These are phyloP conservation scores for Diarsia rubi DNA, from an alignment of 2,888 invertebrate genomes.

Conservation along the genomic window DNA sequence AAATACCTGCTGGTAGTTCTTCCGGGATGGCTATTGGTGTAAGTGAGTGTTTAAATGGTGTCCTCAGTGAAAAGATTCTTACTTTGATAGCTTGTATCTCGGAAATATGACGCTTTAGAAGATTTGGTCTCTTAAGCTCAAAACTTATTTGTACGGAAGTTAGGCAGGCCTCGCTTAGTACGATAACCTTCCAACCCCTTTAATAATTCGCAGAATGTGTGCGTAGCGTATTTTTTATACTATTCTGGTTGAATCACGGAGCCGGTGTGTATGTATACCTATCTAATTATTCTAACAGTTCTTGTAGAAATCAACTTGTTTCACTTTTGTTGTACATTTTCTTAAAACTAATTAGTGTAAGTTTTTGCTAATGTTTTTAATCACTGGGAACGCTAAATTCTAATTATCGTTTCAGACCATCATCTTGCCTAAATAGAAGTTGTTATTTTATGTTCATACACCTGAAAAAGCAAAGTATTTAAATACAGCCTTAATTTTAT, in stretches of 20 bases:
- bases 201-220: background rate
- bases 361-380: conserved; percentile 48
- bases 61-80: background rate
- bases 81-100: background rate
- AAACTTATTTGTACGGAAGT: background rate
- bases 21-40: background rate
- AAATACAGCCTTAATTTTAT: conserved; percentile 5
- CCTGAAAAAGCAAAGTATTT: conserved; percentile 3
- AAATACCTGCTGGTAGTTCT: background rate
- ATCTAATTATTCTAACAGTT: conserved; percentile 13
- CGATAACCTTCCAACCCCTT: background rate
- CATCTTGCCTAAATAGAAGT: conserved; percentile 29
- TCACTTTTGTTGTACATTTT: conserved; percentile 25
- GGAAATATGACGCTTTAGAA: background rate
- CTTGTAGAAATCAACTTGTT: conserved; percentile 33
- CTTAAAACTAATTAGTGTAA: conserved; percentile 47
- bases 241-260: background rate
- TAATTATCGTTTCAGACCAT: conserved; percentile 49
- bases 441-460: conserved; percentile 23
- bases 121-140: background rate
- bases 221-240: background rate
- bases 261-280: background rate
- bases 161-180: background rate
- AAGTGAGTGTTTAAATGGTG: background rate
- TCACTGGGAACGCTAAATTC: conserved; percentile 38